These are phyloP conservation scores for Gonatopus flavifemur DNA, from an alignment of 1,140 invertebrate species.

Conservation along the genomic window DNA sequence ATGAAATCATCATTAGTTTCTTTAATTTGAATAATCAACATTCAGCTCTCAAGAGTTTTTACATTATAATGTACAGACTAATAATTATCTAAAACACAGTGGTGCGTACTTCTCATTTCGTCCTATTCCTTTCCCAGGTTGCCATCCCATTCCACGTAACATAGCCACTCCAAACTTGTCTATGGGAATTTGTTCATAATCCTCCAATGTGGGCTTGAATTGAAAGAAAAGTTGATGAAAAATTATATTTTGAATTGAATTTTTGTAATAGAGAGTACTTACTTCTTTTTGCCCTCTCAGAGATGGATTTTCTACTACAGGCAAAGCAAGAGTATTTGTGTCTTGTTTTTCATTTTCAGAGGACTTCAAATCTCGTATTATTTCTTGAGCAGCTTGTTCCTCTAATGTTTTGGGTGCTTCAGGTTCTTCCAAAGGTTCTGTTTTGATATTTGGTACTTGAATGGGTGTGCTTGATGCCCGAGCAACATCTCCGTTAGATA, in stretches of 20 bases:
- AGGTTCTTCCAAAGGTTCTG: slow-evolving; percentile 16
- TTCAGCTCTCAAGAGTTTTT: too few species aligned
- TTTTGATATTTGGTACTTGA: slow-evolving; percentile 27
- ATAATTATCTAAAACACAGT: slow-evolving; percentile 9
- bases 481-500: slow-evolving; percentile 22
- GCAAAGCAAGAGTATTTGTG: slow-evolving; percentile 53
- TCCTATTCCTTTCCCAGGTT: slow-evolving; percentile 71
- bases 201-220: slow-evolving; percentile 73
- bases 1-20: too few species aligned
- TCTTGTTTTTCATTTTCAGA: slow-evolving; percentile 42
- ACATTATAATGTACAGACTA: not conserved
- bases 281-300: slow-evolving; percentile 64
- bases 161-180: slow-evolving; percentile 87
- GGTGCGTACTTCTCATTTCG: slow-evolving; percentile 62
- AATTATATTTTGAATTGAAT: not conserved
- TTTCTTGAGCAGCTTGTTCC: slow-evolving; percentile 62
- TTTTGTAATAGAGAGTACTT: not conserved
- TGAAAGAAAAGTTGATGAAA: slow-evolving; percentile 17
- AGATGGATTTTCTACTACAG: slow-evolving; percentile 56
- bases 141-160: slow-evolving; percentile 94
- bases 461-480: too few species aligned
- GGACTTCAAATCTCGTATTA: slow-evolving; percentile 58
- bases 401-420: slow-evolving; percentile 51
- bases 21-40: too few species aligned
- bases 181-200: slow-evolving; percentile 90